phyloP scores from a whole-genome alignment of 2,888 invertebrate genomes.

The Drosophila anomelani region DNA sequence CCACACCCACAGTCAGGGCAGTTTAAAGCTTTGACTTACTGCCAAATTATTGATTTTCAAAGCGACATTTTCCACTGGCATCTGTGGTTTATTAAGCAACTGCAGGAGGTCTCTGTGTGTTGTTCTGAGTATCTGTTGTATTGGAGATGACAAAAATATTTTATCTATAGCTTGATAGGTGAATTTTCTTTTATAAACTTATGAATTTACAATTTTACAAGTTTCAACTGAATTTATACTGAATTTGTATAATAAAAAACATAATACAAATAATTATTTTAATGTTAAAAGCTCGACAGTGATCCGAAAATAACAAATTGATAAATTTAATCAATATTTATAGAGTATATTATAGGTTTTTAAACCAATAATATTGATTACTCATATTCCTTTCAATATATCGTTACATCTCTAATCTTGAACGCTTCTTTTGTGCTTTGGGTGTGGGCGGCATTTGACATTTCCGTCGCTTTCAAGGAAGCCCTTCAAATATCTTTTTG shows the following conservation, averaged over 20 bases:
- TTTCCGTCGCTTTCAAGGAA: conserved; percentile 64
- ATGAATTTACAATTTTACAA: too few species aligned
- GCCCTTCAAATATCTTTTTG: conserved; percentile 80
- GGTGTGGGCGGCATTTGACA: conserved; percentile 53
- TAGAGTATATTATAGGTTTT: background rate
- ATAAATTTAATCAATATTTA: background rate
- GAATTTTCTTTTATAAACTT: background rate
- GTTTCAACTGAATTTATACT: background rate
- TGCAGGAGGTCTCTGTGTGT: conserved; percentile 27
- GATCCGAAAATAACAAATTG: background rate
- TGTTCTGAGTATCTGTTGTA: background rate
- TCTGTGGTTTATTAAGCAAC: conserved; percentile 40
- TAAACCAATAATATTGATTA: background rate
- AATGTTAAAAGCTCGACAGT: too few species aligned
- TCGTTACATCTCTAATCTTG: background rate
- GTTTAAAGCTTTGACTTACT: conserved; percentile 43
- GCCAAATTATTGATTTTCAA: conserved; percentile 67
- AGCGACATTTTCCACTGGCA: conserved; percentile 24
- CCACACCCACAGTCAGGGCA: background rate
- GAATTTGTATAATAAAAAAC: too few species aligned
- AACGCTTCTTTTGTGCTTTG: background rate
- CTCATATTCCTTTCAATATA: background rate
- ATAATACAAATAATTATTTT: too few species aligned
- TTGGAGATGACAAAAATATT: background rate
- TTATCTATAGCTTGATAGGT: too few species aligned